phyloP scores from a whole-genome alignment of 2,797 vertebrate species.

The Enteromius unitaeniatus region DNA sequence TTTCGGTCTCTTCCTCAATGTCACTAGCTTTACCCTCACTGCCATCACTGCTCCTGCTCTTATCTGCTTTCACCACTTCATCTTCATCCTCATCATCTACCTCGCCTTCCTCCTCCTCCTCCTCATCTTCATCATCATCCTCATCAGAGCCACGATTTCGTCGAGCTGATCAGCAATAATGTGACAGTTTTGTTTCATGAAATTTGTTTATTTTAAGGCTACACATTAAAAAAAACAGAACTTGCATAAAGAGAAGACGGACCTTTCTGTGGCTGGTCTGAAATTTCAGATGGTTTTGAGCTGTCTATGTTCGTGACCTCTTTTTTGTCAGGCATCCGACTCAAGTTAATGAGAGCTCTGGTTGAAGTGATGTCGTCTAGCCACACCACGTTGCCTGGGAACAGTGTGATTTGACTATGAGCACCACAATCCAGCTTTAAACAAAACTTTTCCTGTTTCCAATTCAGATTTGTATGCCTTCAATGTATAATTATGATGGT shows the following conservation, averaged over 20 bases:
- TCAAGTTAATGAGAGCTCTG: conserved; percentile 92
- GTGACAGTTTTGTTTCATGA: background rate
- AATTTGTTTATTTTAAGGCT: background rate
- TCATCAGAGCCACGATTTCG: conserved; percentile 67
- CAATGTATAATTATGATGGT: background rate
- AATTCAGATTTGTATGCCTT: background rate
- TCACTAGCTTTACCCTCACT: conserved; percentile 73
- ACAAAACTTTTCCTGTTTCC: background rate
- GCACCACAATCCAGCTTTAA: background rate
- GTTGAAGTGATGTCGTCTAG: conserved; percentile 93
- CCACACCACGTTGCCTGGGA: conserved; percentile 95
- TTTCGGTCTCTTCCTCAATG: conserved; percentile 75
- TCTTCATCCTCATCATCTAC: conserved; percentile 69
- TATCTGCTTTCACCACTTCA: conserved; percentile 81
- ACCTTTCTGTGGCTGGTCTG: conserved; percentile 71
- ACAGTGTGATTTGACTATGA: conserved; percentile 42
- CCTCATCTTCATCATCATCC: conserved; percentile 68
- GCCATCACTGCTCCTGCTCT: conserved; percentile 75
- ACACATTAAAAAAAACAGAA: background rate
- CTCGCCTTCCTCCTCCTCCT: conserved; percentile 84
- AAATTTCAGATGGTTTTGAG: conserved; percentile 66
- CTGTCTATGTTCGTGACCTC: conserved; percentile 73
- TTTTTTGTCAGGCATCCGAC: conserved; percentile 84
- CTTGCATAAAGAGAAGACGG: background rate
- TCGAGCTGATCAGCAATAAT: conserved; percentile 57